Evolutionary conservation across 2,797 vertebrate species (phyloP).

Genomic region (Rhabdomys pumilio): DNA sequence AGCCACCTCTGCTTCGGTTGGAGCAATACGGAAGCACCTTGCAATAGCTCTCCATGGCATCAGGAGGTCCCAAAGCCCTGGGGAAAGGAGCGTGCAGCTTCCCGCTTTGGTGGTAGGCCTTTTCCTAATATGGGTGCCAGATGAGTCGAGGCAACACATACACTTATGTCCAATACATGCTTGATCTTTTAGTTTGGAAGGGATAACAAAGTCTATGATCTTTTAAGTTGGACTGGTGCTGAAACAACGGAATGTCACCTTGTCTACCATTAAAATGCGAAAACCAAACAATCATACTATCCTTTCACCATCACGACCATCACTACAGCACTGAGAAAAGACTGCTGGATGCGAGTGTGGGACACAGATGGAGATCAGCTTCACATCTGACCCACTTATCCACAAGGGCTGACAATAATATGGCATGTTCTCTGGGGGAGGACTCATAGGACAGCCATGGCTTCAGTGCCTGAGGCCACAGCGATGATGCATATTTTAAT

Average conservation of each 20-base stretch:
- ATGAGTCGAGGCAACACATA: slow-evolving; percentile 64
- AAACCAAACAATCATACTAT: slow-evolving; percentile 64
- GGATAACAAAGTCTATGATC: slow-evolving; percentile 76
- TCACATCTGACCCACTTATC: slow-evolving; percentile 28
- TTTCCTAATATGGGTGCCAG: slow-evolving; percentile 30
- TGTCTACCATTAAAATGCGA: slow-evolving; percentile 54
- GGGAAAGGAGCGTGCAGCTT: slow-evolving; percentile 62
- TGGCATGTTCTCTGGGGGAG: slow-evolving; percentile 74
- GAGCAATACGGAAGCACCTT: slow-evolving; percentile 77
- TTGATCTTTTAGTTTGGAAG: slow-evolving; percentile 71
- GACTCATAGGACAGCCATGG: slow-evolving; percentile 75
- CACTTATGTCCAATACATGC: slow-evolving; percentile 59
- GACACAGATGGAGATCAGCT: slow-evolving; percentile 76
- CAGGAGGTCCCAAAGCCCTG: slow-evolving; percentile 42
- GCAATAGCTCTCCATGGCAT: slow-evolving; percentile 59
- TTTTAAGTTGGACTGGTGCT: slow-evolving; percentile 79
- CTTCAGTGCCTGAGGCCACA: slow-evolving; percentile 8
- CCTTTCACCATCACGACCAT: slow-evolving; percentile 79
- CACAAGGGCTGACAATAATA: neutral
- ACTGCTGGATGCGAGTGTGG: slow-evolving; percentile 81
- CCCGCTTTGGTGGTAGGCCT: slow-evolving; percentile 61
- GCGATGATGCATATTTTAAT: slow-evolving; percentile 85
- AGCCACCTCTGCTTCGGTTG: slow-evolving; percentile 66
- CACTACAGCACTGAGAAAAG: slow-evolving; percentile 74
- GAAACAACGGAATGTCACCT: slow-evolving; percentile 74